Base-by-base conservation (phyloP, 2,888 invertebrate genomes). In the Calliopum simillimum region DNA sequence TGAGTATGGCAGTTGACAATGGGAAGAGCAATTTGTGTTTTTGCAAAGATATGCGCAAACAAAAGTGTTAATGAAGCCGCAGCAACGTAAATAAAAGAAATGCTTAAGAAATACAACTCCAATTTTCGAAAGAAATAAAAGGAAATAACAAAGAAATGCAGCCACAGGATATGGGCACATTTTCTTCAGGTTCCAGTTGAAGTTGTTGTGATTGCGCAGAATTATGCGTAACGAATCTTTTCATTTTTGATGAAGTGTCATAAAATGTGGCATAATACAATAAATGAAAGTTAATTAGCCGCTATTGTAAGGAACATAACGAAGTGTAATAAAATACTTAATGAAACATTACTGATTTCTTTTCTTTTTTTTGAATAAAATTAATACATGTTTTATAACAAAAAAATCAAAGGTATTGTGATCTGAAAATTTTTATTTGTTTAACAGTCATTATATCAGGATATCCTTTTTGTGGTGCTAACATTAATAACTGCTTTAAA, bases 261-360 rank as follows among this genome's bases (percentile, higher is more conserved):
- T 43, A 43, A 23, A 56, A 59, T 16, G 33, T 16, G 6, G 16
- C 16, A 33, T 4, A 13, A 43, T 12, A 41, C 19, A 43, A 43
- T 43, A 33, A 59, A 12, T 41, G 14, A 16, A 14, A 5, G 43
- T 59, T 59, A 59, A 59, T 59, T 59, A 59, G 58, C 13, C 14
- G 41, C 58, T 14, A 59, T 59, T 59, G 58, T 59, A 2, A 43
- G 25, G 33, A 25, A 33, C 8, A 33, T 33, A 33, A 33, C 8
- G 33, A 33, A 33, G 33, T 33, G 33, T 33, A 33, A 33, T 33
- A 33, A 33, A 33, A 33, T 33, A 33, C 33, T 33, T 33, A 33
- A 33, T 33, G 33, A 33, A 8, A 8, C 33, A 8, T 33, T 8
- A 8, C 33, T 8, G 33, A 33, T 5, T 33, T 3, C 33, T 33